Conservation (phyloP, 92 coral and sea anemone species). For the Epizoanthus rinbou region DNA sequence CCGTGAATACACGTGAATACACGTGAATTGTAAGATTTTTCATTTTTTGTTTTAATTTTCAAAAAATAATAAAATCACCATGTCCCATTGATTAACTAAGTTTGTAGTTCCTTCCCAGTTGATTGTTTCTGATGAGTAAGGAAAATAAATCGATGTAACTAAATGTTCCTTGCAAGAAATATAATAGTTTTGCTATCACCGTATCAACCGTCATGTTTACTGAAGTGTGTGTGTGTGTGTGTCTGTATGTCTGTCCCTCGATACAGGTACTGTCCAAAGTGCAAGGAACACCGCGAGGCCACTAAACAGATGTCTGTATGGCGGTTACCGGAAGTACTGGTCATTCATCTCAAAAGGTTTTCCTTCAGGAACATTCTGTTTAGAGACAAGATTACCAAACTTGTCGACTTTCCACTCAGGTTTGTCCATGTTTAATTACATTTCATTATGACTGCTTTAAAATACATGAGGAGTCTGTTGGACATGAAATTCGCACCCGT, state of each 20-base stretch:
- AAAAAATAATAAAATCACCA: no score
- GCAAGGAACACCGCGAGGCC: slow-evolving; percentile 94
- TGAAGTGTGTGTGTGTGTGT: neutral
- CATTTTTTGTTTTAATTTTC: no score
- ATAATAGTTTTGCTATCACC: neutral
- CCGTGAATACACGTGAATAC: no score
- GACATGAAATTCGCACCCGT: no score
- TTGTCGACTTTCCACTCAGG: slow-evolving; percentile 94
- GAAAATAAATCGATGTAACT: neutral
- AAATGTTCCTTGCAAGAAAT: neutral
- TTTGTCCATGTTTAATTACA: slow-evolving; percentile 3
- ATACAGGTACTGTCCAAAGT: slow-evolving; percentile 87
- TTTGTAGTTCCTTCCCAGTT: neutral
- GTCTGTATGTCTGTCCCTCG: neutral
- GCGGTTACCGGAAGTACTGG: slow-evolving; percentile 84
- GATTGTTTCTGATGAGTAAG: neutral
- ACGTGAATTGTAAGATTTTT: no score
- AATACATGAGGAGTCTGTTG: no score
- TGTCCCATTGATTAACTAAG: no score
- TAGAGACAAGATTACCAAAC: slow-evolving; percentile 88
- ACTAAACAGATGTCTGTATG: slow-evolving; percentile 90
- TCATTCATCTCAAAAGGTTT: slow-evolving; percentile 93
- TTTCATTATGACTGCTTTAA: no score
- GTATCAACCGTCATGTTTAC: neutral
- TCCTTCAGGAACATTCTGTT: slow-evolving; percentile 83